Base-by-base conservation (phyloP, 2,888 invertebrate species). In the Cephus rjabovi region DNA sequence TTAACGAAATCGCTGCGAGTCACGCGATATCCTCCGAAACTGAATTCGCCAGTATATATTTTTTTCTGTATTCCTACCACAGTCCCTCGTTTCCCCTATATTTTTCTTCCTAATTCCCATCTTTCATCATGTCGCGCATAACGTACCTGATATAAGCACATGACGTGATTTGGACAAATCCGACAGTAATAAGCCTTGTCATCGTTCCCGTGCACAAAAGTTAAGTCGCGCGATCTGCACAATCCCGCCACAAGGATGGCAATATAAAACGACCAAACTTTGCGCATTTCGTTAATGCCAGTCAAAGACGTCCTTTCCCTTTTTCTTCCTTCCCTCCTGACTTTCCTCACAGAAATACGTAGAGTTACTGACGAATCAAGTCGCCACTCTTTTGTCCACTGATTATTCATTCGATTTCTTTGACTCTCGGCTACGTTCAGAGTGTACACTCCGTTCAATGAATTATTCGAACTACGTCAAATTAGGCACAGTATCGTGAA, bases 121-220 rank as follows among this genome's bases (percentile, higher is more conserved):
- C 34, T 15, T 71, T 76, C 70, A 6, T 31, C 31, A n/a, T 23
- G 23, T 23, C 30, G 68, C 76, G 12, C 73, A 56, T 81, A 82
- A 86, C 87, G 78, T 86, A 90, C 90, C 82, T 85, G 85, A 81
- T 86, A 90, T 76, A 79, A 85, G 81, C 90, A 90, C 87, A 88
- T 87, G 71, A 89, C 89, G 82, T 90, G 89, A 83, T 84, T 83
- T 34, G 80, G 71, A 82, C 87, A 90, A 81, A 90, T 84, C 34
- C 78, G 82, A 76, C 90, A 88, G 83, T 90, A 90, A 85, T 85
- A 84, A 77, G 80, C 82, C 40, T 77, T 79, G 71, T 82, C 82
- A 77, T 80, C 56, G 9, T 56, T 23, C 6, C 56, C 56, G 56
- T 56, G 56, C 56, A 56, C 56, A 56, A 23, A 23, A 23, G 6